Evolutionary conservation across 2,888 invertebrate genomes (phyloP), one percentile per base, ranked within the genome.

Genomic region (Himalopsyche japonica): DNA sequence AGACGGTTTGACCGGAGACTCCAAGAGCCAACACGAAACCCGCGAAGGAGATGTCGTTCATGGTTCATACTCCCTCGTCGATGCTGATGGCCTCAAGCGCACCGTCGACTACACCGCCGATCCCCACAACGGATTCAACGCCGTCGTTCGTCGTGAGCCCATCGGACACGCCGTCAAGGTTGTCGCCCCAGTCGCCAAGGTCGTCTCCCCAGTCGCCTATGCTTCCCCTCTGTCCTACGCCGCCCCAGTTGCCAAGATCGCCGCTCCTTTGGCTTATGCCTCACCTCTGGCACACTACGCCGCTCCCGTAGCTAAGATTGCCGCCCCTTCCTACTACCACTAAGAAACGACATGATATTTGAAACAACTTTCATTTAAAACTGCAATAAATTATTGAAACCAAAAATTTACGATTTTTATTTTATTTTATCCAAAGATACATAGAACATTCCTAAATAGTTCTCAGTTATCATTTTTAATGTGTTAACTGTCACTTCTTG

Each of bases 31-130:
- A 88, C 89, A 90, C 82, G 93, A 93, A 88, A 89, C 88, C 78
- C 91, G 93, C 85, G 90, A 90, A 82, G 93, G 93, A 82, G 92
- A 93, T 87, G 91, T 91, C 34, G 93, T 93, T 18, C 90, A 91
- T 86, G 92, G 93, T 24, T 90, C 91, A 81, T 93, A 92, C 90
- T 92, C 92, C 81, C 88, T 92, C 20, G 89, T 90, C 12, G 92
- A 93, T 86, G 89, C 92, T 64, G 92, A 92, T 86, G 93, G 93
- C 86, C 90, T 89, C 88, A 90, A 90, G 88, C 91, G 92, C 86
- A 92, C 90, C 83, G 92, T 93, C 0, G 92, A 92, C 48, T 92
- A 93, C 89, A 91, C 91, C 86, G 92, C 92, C 83, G 92, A 92
- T 87, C 89, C 90, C 47, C 89, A 91, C 88, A 91, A 92, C 87